Percentiles rank a stretch among this genome's conserved stretches.
Evolutionary conservation across 2,797 vertebrate genomes (phyloP).

Genomic region (Girardinus metallicus): DNA sequence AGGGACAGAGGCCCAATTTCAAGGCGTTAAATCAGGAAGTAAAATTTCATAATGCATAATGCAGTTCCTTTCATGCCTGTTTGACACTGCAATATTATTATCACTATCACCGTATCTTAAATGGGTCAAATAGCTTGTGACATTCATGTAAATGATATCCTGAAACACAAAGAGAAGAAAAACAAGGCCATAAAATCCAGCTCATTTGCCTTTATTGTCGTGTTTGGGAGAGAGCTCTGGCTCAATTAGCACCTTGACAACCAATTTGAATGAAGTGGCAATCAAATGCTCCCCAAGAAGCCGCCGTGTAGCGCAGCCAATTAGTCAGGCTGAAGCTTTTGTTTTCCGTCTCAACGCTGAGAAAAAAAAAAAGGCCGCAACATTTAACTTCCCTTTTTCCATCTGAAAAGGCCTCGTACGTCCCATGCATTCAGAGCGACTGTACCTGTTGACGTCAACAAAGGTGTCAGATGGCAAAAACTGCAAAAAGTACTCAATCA

Average conservation of each 20-base stretch:
- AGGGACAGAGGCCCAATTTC: too few relatives aligned
- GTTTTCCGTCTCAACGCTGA: conserved; percentile 2
- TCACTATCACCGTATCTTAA: conserved; percentile 20
- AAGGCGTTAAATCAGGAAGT: too few relatives aligned
- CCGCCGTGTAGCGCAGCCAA: conserved; percentile 21
- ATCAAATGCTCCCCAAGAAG: conserved; percentile 45
- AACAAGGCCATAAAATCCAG: conserved; percentile 34
- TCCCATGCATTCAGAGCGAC: conserved; percentile 1
- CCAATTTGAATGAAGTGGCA: conserved; percentile 43
- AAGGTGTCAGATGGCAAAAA: not conserved
- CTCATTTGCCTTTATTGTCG: conserved; percentile 38
- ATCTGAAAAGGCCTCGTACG: not conserved
- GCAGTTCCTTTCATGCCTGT: not conserved
- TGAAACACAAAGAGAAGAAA: conserved; percentile 15
- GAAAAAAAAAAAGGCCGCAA: not conserved
- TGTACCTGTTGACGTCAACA: not conserved
- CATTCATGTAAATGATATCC: conserved; percentile 1
- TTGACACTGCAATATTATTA: fast-evolving
- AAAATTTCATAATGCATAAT: not conserved
- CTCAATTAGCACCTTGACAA: conserved; percentile 58
- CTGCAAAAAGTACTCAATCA: not conserved
- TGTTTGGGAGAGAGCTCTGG: conserved; percentile 23
- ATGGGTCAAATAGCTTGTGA: conserved; percentile 18
- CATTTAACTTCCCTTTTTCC: not conserved
- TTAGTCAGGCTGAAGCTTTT: conserved; percentile 27